Evolutionary conservation across 2,797 vertebrate species (phyloP).

Genomic region (Brachyalestes nurse): DNA sequence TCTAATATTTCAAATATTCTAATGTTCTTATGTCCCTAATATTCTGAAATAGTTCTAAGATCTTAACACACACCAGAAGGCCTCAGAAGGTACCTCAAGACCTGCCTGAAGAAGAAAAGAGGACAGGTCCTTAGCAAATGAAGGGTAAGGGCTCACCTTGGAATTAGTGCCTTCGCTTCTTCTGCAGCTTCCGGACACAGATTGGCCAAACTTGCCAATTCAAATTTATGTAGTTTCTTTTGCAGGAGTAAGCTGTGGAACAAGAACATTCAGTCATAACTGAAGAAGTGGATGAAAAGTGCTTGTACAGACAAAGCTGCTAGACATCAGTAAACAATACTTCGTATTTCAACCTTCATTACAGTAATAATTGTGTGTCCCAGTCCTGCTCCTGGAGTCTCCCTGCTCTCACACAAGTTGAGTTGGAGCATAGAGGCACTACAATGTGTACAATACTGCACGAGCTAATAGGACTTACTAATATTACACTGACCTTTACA

Average conservation of each 20-base stretch:
- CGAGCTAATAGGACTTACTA: no score
- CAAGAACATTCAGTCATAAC: not conserved
- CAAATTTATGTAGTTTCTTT: slow-evolving; percentile 97
- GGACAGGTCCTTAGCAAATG: not conserved
- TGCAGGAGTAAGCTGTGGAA: slow-evolving; percentile 88
- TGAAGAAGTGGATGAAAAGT: not conserved
- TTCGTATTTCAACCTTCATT: not conserved
- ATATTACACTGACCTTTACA: no score
- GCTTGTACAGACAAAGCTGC: not conserved
- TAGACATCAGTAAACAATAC: not conserved
- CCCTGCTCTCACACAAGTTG: no score
- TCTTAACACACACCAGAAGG: no score
- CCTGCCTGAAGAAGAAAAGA: no score
- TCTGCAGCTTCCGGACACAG: slow-evolving; percentile 95
- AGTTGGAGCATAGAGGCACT: no score
- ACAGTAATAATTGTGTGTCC: no score
- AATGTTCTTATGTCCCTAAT: no score
- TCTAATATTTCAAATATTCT: no score
- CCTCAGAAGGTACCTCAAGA: not conserved
- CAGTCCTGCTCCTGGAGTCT: no score
- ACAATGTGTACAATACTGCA: no score
- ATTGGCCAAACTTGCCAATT: slow-evolving; percentile 94
- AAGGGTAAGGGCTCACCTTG: slow-evolving; percentile 79
- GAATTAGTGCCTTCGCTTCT: slow-evolving; percentile 95
- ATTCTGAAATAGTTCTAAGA: no score